These are phyloP conservation scores for Diadromus collaris DNA, from an alignment of 2,888 invertebrate genomes.

Conservation along the genomic window DNA sequence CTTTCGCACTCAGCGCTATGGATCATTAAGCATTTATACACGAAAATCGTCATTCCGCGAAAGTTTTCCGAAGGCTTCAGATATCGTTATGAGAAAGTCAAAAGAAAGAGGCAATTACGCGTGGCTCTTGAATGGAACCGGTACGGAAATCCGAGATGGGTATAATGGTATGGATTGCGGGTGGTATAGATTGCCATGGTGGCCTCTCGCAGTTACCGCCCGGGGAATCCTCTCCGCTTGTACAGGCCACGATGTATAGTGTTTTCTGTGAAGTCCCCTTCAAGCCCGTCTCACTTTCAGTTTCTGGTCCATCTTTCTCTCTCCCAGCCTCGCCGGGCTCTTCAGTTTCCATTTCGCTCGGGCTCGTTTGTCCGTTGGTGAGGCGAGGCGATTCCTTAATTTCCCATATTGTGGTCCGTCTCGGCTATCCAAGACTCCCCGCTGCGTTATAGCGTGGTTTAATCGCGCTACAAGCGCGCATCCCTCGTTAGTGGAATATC, in stretches of 20 bases:
- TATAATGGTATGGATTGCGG: constrained; percentile 56
- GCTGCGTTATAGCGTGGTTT: constrained; percentile 79
- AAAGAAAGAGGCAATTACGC: constrained; percentile 53
- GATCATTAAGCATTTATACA: not conserved
- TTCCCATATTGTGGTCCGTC: constrained; percentile 63
- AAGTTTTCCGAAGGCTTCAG: not conserved
- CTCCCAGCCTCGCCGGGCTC: not conserved
- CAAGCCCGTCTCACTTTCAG: constrained; percentile 50
- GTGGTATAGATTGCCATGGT: constrained; percentile 57
- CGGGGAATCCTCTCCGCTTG: constrained; percentile 48
- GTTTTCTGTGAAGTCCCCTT: constrained; percentile 46
- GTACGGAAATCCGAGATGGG: constrained; percentile 59
- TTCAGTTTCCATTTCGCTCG: constrained; percentile 27
- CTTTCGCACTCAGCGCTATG: not conserved
- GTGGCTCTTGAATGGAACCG: constrained; percentile 40
- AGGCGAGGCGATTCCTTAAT: constrained; percentile 61
- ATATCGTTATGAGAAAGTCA: constrained; percentile 33
- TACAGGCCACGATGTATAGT: constrained; percentile 27
- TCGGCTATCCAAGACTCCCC: constrained; percentile 69
- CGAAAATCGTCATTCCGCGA: not conserved
- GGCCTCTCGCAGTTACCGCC: constrained; percentile 50
- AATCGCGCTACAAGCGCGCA: constrained; percentile 79
- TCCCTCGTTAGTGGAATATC: constrained; percentile 80
- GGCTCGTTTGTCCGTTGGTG: constrained; percentile 26
- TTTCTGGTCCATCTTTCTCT: constrained; percentile 18